Percentiles rank a stretch among this genome's conserved stretches.
Evolutionary conservation across 2,797 vertebrate genomes (phyloP).

Genomic region (Eurystomus glaucurus): DNA sequence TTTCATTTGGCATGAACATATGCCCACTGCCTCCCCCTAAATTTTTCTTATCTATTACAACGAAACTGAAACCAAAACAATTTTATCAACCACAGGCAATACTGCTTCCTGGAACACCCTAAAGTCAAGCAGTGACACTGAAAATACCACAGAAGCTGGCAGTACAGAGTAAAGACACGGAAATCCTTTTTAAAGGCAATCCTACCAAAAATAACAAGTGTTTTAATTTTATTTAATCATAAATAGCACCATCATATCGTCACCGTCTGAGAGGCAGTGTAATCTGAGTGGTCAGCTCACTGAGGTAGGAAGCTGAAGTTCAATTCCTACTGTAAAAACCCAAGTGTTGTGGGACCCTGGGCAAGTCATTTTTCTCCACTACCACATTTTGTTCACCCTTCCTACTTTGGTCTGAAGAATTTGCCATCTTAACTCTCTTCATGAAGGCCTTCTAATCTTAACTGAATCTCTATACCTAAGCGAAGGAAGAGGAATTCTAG

Average conservation of each 20-base stretch:
- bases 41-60: conserved; percentile 28
- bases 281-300: not conserved
- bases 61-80: not conserved
- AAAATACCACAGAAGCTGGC: not conserved
- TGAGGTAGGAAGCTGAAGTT: not conserved
- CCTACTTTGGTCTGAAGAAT: not conserved
- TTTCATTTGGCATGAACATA: conserved; percentile 59
- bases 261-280: rapidly evolving
- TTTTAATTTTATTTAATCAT: not conserved
- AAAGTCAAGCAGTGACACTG: not conserved
- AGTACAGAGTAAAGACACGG: not conserved
- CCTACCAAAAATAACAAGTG: not conserved
- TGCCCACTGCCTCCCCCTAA: conserved; percentile 48
- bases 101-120: not conserved
- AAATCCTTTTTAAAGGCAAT: not conserved
- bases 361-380: not conserved
- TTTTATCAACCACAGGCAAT: not conserved
- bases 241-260: not conserved
- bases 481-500: not conserved
- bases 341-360: rapidly evolving
- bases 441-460: not conserved
- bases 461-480: not conserved
- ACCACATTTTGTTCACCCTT: not conserved
- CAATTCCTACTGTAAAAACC: not conserved
- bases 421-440: not conserved